Evolutionary conservation across 2,888 invertebrate species (phyloP), one percentile per base, ranked within the genome.

Genomic region (Ephialtes manifestator): DNA sequence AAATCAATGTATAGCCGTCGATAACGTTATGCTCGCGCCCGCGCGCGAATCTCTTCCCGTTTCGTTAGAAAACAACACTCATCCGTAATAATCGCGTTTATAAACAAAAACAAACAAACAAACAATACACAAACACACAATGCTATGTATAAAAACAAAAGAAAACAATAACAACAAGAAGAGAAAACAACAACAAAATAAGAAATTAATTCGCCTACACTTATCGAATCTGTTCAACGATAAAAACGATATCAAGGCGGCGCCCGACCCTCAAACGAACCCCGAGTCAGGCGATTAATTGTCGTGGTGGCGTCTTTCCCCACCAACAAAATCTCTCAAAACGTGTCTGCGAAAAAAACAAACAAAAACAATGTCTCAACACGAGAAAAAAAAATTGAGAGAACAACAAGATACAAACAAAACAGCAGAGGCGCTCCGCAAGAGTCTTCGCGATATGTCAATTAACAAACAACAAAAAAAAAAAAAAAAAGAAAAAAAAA

Each of bases 371-470:
- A 72, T 35, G 35, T 46, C 51, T 31, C 20, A 20, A 60, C 70
- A 63, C 60, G 20, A 58, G n/a, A n/a, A n/a, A n/a, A n/a, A n/a
- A n/a, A n/a, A n/a, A 71, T 28, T 11, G 53, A 72, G 28, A 58
- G 11, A 53, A 71, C 28, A 35, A 31, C 46, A 63, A 53, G 28
- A 83, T 24, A 65, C 53, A 46, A 58, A 75, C 13, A 51, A 82
- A 48, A 35, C 67, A 74, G 76, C 65, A 84, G 80, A 81, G 80
- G 72, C 67, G 53, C 84, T 77, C 63, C 28, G 60, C 67, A 84
- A 85, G 84, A 90, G 89, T 92, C 90, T 91, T 92, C 91, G 90
- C 89, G 91, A 92, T 90, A 91, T 90, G 93, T 93, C 93, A 93
- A 93, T 93, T 93, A 85, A 65, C 10, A 39, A 39, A 39, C 39